phyloP scores from a whole-genome alignment of 2,113 vertebrate species.

The Danionella cerebrum region DNA sequence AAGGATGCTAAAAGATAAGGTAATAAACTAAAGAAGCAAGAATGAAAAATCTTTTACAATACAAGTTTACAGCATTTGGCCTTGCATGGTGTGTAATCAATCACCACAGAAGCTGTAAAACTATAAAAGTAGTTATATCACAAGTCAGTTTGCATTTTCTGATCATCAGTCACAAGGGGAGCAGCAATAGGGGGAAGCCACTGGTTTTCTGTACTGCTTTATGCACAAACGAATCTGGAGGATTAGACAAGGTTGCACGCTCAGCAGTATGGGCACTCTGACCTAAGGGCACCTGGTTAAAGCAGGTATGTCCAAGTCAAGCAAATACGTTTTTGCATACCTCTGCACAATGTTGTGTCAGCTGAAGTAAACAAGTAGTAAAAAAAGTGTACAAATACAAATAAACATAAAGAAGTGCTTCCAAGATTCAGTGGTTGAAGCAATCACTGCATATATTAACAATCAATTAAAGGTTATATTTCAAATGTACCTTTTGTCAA shows the following conservation, averaged over 20 bases:
- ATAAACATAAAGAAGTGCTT: too few relatives aligned
- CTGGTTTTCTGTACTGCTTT: neutral
- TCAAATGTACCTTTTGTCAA: too few relatives aligned
- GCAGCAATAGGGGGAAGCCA: neutral
- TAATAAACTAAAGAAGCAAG: neutral
- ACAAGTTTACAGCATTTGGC: neutral
- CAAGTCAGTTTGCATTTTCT: neutral
- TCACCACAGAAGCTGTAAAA: neutral
- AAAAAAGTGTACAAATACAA: too few relatives aligned
- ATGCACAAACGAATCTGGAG: neutral
- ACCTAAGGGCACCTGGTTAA: neutral
- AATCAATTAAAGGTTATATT: too few relatives aligned
- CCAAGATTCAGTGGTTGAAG: too few relatives aligned
- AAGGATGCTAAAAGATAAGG: conserved; percentile 2
- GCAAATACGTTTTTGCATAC: neutral
- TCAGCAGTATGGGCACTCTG: neutral
- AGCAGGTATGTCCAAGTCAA: neutral
- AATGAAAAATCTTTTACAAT: neutral
- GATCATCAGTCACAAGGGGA: neutral
- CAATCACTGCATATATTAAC: too few relatives aligned
- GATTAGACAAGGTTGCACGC: neutral
- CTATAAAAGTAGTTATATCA: neutral
- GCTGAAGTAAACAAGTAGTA: too few relatives aligned
- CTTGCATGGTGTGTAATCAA: neutral
- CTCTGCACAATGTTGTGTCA: neutral